Conservation (phyloP, 2,113 vertebrate genomes). For the Corydoras maculifer region DNA sequence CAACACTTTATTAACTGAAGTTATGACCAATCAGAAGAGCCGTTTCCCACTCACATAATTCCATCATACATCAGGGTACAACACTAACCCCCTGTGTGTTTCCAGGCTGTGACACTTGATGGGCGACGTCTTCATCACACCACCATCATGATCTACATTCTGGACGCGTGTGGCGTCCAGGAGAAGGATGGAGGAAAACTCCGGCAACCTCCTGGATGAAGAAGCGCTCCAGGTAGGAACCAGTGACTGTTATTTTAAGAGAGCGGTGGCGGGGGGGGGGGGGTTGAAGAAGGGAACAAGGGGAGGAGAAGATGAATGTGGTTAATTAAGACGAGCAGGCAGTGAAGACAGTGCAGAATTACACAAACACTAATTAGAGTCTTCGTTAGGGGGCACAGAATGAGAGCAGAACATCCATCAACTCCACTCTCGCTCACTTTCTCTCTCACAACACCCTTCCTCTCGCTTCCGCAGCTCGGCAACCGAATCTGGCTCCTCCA, state of each 20-base stretch:
- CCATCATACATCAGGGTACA: no score
- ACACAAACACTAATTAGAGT: constrained; percentile 82
- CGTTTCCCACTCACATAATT: not conserved
- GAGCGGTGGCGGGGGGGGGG: constrained; percentile 49
- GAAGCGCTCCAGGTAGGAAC: constrained; percentile 72
- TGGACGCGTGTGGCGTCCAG: constrained; percentile 18
- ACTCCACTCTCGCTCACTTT: constrained; percentile 44
- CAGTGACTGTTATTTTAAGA: constrained; percentile 73
- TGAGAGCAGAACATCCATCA: constrained; percentile 72
- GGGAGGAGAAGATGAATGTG: constrained; percentile 76
- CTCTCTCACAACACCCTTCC: constrained; percentile 32
- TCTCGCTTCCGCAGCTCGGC: constrained; percentile 12
- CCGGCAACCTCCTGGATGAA: constrained; percentile 44
- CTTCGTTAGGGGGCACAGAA: constrained; percentile 75
- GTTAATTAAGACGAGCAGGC: constrained; percentile 79
- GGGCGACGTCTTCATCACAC: constrained; percentile 5
- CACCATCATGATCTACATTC: constrained; percentile 19
- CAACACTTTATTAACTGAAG: no score
- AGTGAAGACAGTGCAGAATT: constrained; percentile 77
- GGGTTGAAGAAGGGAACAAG: constrained; percentile 58
- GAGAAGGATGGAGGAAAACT: constrained; percentile 24
- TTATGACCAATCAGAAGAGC: not conserved
- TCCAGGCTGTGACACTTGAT: not conserved
- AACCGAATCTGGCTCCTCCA: constrained; percentile 41
- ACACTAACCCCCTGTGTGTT: no score